Base-by-base conservation (phyloP, 2,113 vertebrate genomes). In the Lepus europaeus region DNA sequence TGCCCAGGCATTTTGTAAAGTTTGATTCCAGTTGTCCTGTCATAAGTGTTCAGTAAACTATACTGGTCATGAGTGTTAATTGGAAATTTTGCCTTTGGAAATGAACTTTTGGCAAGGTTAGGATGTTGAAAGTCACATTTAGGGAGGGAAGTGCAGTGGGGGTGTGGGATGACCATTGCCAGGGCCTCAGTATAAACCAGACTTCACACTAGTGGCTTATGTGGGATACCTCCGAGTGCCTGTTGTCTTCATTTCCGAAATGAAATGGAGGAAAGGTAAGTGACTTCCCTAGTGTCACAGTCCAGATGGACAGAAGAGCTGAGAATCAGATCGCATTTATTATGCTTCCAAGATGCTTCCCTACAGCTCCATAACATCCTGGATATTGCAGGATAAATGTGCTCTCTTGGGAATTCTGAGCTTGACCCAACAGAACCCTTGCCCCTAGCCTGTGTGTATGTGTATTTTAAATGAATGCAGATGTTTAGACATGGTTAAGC, bases 121-220 rank as follows among this genome's bases (percentile, higher is more conserved):
- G 29, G 89, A 86, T 59, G n/a, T 73, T 86, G 88, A 83, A 83
- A 87, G 69, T 89, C 36, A 82, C 61, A 29, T 82, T 90, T 51
- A 39, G 49, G 61, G 63, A 63, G 39, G 76, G 20, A 56, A n/a
- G 29, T 3, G 64, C 9, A 74, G 19, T 64, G 5, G 53, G 61
- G 29, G 7, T 45, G 51, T 76, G 61, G 70, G 1, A n/a, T 56
- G 27, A 13, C 68, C 27, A 2, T 45, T 16, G 19, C 6, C 0
- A 0, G 82, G 49, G 56, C 66, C 51, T 88, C 59, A 6, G 56
- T 82, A 11, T 49, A 63, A 64, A 76, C 22, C 14, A 61, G 76
- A 70, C 22, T 22, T 0, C 0, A 0, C 1, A 51, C 25, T 36
- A 9, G 16, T 19, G n/a, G 29, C 73, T 90, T 14, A 12, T 22